Evolutionary conservation across 2,888 invertebrate genomes (phyloP).

Genomic region (Alviniconcha strummeri): DNA sequence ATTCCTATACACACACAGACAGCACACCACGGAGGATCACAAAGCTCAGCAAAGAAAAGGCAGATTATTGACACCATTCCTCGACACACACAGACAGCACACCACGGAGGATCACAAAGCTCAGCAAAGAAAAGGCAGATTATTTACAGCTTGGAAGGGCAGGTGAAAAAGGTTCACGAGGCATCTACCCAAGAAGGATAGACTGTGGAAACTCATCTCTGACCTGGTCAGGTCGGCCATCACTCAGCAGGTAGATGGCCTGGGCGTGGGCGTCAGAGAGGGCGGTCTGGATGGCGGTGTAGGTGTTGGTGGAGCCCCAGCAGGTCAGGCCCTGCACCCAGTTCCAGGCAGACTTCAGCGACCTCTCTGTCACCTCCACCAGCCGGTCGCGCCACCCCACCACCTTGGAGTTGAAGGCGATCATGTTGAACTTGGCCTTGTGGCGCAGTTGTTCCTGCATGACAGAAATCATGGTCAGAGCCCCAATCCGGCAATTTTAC

Average conservation of each 20-base stretch:
- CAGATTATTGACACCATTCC: neutral
- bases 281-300: conserved; percentile 70
- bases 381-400: conserved; percentile 70
- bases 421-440: conserved; percentile 72
- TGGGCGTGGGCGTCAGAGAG: conserved; percentile 70
- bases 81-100: too few species aligned
- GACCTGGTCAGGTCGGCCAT: conserved; percentile 73
- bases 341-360: conserved; percentile 66
- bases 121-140: neutral
- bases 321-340: conserved; percentile 69
- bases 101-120: too few species aligned
- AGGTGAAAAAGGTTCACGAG: too few species aligned
- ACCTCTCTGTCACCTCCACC: conserved; percentile 70
- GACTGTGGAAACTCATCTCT: neutral
- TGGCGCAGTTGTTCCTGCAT: conserved; percentile 72
- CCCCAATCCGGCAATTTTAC: too few species aligned
- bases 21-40: too few species aligned
- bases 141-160: too few species aligned
- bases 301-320: conserved; percentile 72
- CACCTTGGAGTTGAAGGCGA: conserved; percentile 69
- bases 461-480: neutral
- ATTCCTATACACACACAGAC: too few species aligned
- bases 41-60: neutral
- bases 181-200: too few species aligned
- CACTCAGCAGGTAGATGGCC: conserved; percentile 72